phyloP scores from a whole-genome alignment of 1,140 invertebrate species.

The Drosophila arizonae region DNA sequence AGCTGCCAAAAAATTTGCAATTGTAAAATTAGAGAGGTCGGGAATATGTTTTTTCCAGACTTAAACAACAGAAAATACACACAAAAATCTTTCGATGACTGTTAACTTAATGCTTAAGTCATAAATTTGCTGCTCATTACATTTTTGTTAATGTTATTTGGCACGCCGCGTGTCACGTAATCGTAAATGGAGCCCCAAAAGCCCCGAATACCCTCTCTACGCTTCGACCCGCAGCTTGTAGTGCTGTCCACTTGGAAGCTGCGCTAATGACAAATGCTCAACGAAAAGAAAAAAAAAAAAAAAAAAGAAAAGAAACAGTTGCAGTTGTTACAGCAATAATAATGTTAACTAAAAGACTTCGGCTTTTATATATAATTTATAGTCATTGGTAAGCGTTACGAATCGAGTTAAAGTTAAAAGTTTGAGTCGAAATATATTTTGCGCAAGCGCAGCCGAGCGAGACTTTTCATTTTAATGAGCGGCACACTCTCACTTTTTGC shows the following conservation, averaged over 20 bases:
- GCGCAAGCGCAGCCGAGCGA: constrained; percentile 40
- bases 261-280: constrained; percentile 42
- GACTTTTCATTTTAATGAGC: constrained; percentile 61
- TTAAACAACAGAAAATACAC: constrained; percentile 20
- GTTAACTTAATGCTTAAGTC: constrained; percentile 35
- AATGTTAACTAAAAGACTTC: constrained; percentile 36
- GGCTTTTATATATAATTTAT: constrained; percentile 54
- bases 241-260: constrained; percentile 29
- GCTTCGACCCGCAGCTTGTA: background rate
- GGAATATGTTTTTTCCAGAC: background rate
- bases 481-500: constrained; percentile 59
- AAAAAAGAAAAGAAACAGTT: background rate
- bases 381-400: constrained; percentile 57
- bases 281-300: background rate
- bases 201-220: background rate
- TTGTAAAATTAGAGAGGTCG: constrained; percentile 60
- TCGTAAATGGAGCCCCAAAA: constrained; percentile 56
- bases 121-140: constrained; percentile 67
- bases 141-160: constrained; percentile 61
- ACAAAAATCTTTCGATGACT: constrained; percentile 51
- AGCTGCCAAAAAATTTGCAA: constrained; percentile 60
- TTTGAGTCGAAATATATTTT: constrained; percentile 12
- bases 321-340: constrained; percentile 21
- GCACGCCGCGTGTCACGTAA: constrained; percentile 67
- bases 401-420: constrained; percentile 41